A percentile compares a stretch with the other conserved stretches of the same genome.
phyloP scores from a whole-genome alignment of 2,797 vertebrate genomes.

The Sphaeramia orbicularis region DNA sequence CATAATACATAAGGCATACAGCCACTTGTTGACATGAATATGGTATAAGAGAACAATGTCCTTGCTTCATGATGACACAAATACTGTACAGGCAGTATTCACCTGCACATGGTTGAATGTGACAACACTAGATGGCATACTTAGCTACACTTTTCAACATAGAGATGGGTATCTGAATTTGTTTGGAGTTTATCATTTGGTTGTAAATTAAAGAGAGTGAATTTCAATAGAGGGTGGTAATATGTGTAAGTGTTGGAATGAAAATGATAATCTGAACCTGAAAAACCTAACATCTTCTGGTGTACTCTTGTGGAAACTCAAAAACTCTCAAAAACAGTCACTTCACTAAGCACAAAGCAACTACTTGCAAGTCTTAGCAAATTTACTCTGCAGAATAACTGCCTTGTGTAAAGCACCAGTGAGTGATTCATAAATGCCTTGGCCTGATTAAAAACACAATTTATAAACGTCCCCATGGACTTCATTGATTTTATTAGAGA shows the following conservation, averaged over 20 bases:
- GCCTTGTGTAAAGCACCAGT: conserved; percentile 2
- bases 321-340: not conserved
- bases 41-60: not conserved
- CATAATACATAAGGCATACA: not conserved
- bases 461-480: not conserved
- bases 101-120: conserved; percentile 16
- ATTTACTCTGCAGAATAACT: not conserved
- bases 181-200: conserved; percentile 1
- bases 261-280: not conserved
- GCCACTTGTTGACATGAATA: not conserved
- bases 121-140: conserved; percentile 73
- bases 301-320: not conserved
- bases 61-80: not conserved
- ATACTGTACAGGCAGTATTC: not conserved
- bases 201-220: not conserved
- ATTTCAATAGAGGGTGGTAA: not conserved
- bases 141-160: conserved; percentile 48
- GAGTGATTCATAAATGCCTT: not conserved
- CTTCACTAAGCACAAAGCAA: not conserved
- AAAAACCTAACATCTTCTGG: not conserved
- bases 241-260: not conserved
- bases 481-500: conserved; percentile 11
- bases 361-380: not conserved
- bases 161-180: conserved; percentile 23
- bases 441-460: conserved; percentile 8